Evolutionary conservation across 2,113 vertebrate genomes (phyloP).

Genomic region (Chroicocephalus ridibundus): DNA sequence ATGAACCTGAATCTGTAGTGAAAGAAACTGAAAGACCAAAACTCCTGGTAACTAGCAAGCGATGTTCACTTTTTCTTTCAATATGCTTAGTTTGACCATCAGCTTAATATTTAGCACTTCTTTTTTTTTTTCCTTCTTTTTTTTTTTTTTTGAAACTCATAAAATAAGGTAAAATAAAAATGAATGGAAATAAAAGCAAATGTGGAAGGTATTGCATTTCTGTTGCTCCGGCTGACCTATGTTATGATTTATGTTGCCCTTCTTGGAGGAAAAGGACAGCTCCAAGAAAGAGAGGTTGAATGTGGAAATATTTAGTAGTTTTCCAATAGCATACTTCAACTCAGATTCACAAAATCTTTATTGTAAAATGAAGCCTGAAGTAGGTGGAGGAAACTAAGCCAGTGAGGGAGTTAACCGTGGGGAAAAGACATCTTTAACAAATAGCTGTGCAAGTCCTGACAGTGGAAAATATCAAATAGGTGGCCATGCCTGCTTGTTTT

Average conservation of each 20-base stretch:
- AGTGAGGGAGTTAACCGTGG: neutral
- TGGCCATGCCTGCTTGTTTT: accelerated
- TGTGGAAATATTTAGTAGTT: neutral
- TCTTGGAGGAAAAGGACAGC: neutral
- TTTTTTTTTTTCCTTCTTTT: neutral
- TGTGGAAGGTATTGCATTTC: neutral
- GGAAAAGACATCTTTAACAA: neutral
- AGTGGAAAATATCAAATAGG: neutral
- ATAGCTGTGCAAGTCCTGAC: neutral
- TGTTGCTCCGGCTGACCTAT: neutral
- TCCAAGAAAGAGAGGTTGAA: neutral
- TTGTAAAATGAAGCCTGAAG: neutral
- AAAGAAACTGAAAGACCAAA: neutral
- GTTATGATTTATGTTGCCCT: neutral
- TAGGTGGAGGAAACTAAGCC: neutral
- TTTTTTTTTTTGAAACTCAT: neutral
- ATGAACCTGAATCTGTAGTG: neutral
- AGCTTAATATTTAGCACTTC: neutral
- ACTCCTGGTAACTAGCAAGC: neutral
- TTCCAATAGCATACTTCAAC: neutral
- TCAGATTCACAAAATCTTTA: neutral
- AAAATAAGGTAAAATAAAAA: neutral
- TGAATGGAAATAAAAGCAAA: neutral
- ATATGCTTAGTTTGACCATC: neutral
- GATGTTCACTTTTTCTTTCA: neutral